Evolutionary conservation across 2,797 vertebrate species (phyloP).

Genomic region (Clarias platycephalus): DNA sequence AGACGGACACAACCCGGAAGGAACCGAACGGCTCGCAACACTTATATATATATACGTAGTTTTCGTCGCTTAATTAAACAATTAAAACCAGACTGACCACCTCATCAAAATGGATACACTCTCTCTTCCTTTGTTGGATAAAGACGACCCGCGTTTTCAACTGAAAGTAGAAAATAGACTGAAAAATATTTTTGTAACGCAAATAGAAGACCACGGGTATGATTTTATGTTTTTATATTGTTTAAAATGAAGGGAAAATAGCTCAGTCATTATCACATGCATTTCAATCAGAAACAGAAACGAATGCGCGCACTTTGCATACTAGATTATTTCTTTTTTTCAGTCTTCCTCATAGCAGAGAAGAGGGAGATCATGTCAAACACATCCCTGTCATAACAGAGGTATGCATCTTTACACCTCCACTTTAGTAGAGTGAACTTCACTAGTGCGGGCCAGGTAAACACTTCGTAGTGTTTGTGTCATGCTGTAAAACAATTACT

Average conservation of each 20-base stretch:
- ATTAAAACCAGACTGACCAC: not conserved
- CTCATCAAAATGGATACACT: slow-evolving; percentile 56
- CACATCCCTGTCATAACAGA: slow-evolving; percentile 68
- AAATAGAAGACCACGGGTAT: slow-evolving; percentile 71
- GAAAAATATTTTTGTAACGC: slow-evolving; percentile 77
- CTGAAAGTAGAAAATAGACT: slow-evolving; percentile 68
- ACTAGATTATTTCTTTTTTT: not conserved
- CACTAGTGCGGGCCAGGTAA: too few relatives aligned
- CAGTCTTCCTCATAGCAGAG: slow-evolving; percentile 56
- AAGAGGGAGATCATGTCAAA: slow-evolving; percentile 63
- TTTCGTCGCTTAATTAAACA: not conserved
- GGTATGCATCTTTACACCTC: slow-evolving; percentile 56
- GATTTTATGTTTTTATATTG: not conserved
- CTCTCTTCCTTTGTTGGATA: slow-evolving; percentile 50
- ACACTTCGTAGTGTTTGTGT: not conserved
- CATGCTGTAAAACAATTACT: not conserved
- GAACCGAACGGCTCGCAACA: slow-evolving; percentile 21
- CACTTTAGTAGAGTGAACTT: not conserved
- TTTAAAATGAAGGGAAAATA: not conserved
- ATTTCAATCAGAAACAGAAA: not conserved
- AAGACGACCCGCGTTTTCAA: slow-evolving; percentile 60
- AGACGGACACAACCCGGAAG: slow-evolving; percentile 60
- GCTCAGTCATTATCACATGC: not conserved
- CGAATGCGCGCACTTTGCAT: not conserved
- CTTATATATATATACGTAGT: not conserved